These are phyloP conservation scores for Engystomops pustulosus DNA, from an alignment of 2,113 vertebrate genomes.

Conservation along the genomic window DNA sequence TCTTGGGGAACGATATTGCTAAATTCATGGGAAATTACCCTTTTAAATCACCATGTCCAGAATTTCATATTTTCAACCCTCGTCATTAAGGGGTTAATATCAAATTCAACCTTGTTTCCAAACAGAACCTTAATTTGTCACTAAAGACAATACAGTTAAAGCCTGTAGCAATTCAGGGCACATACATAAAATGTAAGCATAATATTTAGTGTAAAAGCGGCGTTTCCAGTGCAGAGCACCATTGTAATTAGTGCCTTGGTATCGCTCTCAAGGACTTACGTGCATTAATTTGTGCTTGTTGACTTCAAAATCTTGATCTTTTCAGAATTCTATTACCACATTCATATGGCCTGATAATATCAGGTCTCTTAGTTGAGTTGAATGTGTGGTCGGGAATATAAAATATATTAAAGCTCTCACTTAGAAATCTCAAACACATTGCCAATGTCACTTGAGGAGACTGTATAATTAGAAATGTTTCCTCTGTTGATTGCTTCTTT, in stretches of 20 bases:
- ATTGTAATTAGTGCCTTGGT: constrained; percentile 6
- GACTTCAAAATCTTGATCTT: constrained; percentile 7
- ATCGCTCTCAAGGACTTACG: constrained; percentile 11
- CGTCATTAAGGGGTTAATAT: too few relatives aligned
- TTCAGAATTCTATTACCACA: constrained; percentile 9
- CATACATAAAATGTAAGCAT: too few relatives aligned
- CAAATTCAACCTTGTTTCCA: too few relatives aligned
- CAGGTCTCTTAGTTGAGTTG: constrained; percentile 3
- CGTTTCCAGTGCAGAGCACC: too few relatives aligned
- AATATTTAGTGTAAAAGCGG: too few relatives aligned
- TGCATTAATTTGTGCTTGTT: neutral
- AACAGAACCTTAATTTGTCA: too few relatives aligned
- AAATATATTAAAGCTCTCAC: neutral
- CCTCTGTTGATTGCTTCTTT: constrained; percentile 20
- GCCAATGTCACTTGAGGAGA: neutral
- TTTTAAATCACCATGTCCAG: too few relatives aligned
- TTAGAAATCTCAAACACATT: neutral
- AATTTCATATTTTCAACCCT: too few relatives aligned
- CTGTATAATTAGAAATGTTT: constrained; percentile 19
- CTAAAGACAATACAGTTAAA: too few relatives aligned
- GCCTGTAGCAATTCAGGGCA: too few relatives aligned
- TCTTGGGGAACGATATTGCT: too few relatives aligned
- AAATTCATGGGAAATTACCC: too few relatives aligned
- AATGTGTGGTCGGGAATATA: constrained; percentile 12
- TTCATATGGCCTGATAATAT: constrained; percentile 14